Evolutionary conservation across 1,140 invertebrate genomes (phyloP), one percentile per base, ranked within the genome.

Genomic region (Pygmarrhopalites habei): DNA sequence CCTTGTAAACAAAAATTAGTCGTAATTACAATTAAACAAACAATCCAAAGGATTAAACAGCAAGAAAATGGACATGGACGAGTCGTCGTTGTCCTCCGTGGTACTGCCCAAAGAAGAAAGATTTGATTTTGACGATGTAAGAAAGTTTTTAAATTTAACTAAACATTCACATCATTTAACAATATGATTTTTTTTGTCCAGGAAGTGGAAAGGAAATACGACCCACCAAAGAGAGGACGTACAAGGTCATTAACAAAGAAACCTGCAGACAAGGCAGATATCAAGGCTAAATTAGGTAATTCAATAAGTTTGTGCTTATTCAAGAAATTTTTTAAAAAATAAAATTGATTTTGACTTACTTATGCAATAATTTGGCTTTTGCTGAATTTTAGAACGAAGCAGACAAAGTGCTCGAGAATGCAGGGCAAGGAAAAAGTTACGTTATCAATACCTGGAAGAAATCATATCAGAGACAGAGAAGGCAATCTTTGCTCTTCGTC

Each of bases 371-470:
- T 19, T 19, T 10, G 7, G 19, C n/a, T 47, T 19, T 47, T 10
- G 4, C 7, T 47, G 7, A 10, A 47, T 47, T 63, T 0, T 75
- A 91, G 94, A 98, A 79, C 82, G 93, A 56, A 97, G 93, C 77
- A 82, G 94, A 67, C 94, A 98, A 80, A 95, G 92, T 80, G 95
- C 95, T 65, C 82, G 94, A 71, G 95, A 98, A 81, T 98, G 94
- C 76, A 84, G 95, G 68, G 94, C 94, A 39, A 81, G 95, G 43
- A 98, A 98, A 79, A 98, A 98, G 74, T 82, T 98, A 43, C 82
- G 95, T 26, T 96, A 97, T 77, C 94, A 98, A 77, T 98, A 98
- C 76, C 80, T 98, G 58, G 95, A 98, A 77, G 94, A 98, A 76
- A 77, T 98, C 55, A 94, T 98, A 1, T 81, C 87, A 1, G 90